Evolutionary conservation across 2,888 invertebrate species (phyloP).

Genomic region (Dioctria rufipes): DNA sequence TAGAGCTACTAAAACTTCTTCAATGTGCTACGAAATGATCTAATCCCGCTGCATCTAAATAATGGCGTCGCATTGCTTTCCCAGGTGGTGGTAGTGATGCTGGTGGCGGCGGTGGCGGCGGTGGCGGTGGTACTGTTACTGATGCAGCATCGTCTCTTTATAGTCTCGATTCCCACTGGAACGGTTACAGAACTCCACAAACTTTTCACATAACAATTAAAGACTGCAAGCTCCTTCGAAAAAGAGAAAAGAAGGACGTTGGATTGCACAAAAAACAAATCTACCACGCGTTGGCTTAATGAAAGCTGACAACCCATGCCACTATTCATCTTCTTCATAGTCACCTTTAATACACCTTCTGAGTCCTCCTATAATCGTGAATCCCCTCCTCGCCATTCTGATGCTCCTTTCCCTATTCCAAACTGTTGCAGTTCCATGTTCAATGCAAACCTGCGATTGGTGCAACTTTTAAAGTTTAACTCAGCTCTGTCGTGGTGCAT

Average conservation of each 20-base stretch:
- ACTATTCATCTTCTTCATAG: constrained; percentile 37
- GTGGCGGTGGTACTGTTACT: constrained; percentile 31
- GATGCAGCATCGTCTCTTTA: constrained; percentile 18
- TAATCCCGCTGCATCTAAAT: constrained; percentile 43
- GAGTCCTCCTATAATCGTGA: neutral
- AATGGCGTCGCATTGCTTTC: constrained; percentile 42
- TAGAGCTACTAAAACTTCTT: constrained; percentile 15
- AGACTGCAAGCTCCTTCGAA: constrained; percentile 28
- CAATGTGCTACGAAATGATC: constrained; percentile 45
- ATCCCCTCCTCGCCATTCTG: neutral
- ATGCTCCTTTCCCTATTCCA: neutral
- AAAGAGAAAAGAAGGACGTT: constrained; percentile 8
- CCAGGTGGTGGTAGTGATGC: constrained; percentile 15
- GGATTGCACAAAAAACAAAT: neutral
- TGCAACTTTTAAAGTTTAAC: constrained; percentile 33
- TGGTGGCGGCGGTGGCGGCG: constrained; percentile 14
- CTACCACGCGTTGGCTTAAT: constrained; percentile 31
- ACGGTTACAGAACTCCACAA: constrained; percentile 1
- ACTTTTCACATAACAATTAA: constrained; percentile 51
- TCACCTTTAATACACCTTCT: neutral
- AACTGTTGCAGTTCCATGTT: constrained; percentile 26
- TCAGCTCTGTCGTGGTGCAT: constrained; percentile 29
- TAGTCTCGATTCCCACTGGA: neutral
- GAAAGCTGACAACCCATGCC: constrained; percentile 36
- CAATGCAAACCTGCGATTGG: constrained; percentile 37